Conservation (phyloP, 1,140 invertebrate species). For the Pseudomyrmex cubaensis region DNA sequence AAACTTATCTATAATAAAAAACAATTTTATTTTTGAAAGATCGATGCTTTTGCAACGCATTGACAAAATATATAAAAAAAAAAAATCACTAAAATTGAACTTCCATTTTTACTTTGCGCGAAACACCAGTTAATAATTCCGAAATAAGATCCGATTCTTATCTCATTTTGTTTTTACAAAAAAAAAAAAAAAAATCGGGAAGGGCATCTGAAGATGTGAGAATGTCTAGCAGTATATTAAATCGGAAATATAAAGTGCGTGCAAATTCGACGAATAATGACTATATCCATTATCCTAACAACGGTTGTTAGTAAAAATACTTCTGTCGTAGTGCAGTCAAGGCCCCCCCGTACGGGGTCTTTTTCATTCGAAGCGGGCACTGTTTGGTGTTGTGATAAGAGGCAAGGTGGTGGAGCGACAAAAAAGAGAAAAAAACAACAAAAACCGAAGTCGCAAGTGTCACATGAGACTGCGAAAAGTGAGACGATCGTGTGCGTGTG, state of each 20-base stretch:
- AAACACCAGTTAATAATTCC: conserved; percentile 17
- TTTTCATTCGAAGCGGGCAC: conserved; percentile 68
- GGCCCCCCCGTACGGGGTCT: background rate
- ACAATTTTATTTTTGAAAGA: background rate
- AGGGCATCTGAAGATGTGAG: conserved; percentile 34
- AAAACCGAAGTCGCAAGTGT: conserved; percentile 31
- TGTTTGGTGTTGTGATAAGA: conserved; percentile 75
- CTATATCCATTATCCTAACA: conserved; percentile 48
- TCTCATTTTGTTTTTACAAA: conserved; percentile 22
- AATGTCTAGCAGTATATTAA: conserved; percentile 37
- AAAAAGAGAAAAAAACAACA: conserved; percentile 43
- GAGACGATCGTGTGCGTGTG: conserved; percentile 17
- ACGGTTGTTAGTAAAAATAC: conserved; percentile 59
- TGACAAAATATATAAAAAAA: background rate
- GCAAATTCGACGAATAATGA: conserved; percentile 22
- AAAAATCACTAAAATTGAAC: conserved; percentile 5
- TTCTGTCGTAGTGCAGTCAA: conserved; percentile 49
- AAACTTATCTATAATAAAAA: background rate
- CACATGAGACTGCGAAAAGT: conserved; percentile 29
- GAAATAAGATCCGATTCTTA: background rate
- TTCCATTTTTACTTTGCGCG: conserved; percentile 4
- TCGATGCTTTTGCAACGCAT: conserved; percentile 52
- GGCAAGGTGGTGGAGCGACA: conserved; percentile 74
- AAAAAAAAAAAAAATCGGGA: conserved; percentile 10
- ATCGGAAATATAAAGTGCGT: conserved; percentile 5